phyloP scores from a whole-genome alignment of 2,888 invertebrate genomes.

The Eupithecia exiguata region DNA sequence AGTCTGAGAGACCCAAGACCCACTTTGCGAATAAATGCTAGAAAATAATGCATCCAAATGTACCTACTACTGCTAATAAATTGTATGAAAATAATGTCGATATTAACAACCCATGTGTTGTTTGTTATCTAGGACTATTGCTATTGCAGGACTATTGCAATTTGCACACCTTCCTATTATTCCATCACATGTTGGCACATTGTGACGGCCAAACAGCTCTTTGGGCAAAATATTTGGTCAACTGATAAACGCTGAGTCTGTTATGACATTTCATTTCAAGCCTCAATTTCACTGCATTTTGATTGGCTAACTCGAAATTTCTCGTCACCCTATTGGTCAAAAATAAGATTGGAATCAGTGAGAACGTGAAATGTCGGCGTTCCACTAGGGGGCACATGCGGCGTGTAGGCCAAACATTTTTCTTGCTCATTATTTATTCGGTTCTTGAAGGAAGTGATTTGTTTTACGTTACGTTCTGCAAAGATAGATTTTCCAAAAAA shows the following conservation, averaged over 20 bases:
- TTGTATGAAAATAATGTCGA: too few species aligned
- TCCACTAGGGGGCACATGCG: conserved; percentile 59
- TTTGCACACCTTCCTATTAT: neutral
- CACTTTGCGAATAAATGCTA: too few species aligned
- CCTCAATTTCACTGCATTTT: neutral
- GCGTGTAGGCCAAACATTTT: conserved; percentile 73
- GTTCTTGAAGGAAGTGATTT: conserved; percentile 67
- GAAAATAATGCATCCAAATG: too few species aligned
- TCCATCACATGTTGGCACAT: conserved; percentile 52
- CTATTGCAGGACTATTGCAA: too few species aligned
- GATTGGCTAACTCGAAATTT: conserved; percentile 47
- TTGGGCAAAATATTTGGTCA: conserved; percentile 63
- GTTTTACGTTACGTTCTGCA: conserved; percentile 70
- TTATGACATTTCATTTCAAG: conserved; percentile 52
- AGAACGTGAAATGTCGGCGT: conserved; percentile 69
- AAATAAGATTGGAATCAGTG: conserved; percentile 33
- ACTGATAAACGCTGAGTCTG: conserved; percentile 58
- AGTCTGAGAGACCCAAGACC: too few species aligned
- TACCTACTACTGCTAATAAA: too few species aligned
- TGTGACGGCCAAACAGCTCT: conserved; percentile 43
- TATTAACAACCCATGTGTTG: neutral
- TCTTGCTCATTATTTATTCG: conserved; percentile 68
- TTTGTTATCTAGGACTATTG: neutral
- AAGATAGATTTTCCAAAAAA: conserved; percentile 65
- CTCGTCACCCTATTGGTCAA: conserved; percentile 47